phyloP scores from a whole-genome alignment of 2,888 invertebrate genomes.

The Leptinotarsa peninsularis region DNA sequence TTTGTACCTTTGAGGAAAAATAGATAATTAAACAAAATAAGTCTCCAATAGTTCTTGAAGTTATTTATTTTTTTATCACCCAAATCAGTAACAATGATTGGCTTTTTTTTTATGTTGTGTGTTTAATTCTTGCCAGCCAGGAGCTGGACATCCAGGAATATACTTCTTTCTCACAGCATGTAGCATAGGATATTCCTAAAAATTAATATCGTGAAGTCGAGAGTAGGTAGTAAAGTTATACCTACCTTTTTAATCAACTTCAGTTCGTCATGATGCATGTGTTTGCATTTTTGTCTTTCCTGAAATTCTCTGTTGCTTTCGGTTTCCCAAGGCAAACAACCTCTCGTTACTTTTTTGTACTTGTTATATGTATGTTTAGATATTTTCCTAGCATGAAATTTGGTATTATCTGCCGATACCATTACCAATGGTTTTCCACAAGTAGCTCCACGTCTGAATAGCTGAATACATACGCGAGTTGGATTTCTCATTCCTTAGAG shows the following conservation, averaged over 20 bases:
- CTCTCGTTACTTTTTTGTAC: slow-evolving; percentile 30
- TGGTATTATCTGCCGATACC: slow-evolving; percentile 11
- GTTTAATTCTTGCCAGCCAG: slow-evolving; percentile 40
- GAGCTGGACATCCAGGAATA: slow-evolving; percentile 49
- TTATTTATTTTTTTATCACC: slow-evolving; percentile 29
- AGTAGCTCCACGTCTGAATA: slow-evolving; percentile 50
- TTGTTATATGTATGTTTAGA: slow-evolving; percentile 6
- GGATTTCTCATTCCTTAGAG: slow-evolving; percentile 36
- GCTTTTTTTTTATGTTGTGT: slow-evolving; percentile 16
- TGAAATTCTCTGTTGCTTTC: slow-evolving; percentile 4
- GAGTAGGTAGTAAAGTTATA: no score
- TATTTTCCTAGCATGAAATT: slow-evolving; percentile 1
- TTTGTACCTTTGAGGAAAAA: no score
- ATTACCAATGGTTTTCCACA: slow-evolving; percentile 48
- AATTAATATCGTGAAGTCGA: slow-evolving; percentile 19
- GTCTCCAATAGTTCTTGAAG: background rate
- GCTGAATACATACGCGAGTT: slow-evolving; percentile 33
- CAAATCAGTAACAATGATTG: slow-evolving; percentile 29
- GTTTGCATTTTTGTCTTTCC: background rate
- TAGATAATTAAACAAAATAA: no score
- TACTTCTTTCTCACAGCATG: slow-evolving; percentile 47
- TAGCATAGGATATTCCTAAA: slow-evolving; percentile 49
- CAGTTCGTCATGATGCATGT: slow-evolving; percentile 26
- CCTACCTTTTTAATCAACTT: slow-evolving; percentile 30
- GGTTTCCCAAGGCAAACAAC: slow-evolving; percentile 51